A percentile compares a stretch with the other conserved stretches of the same genome.
Conservation (phyloP, 1,140 invertebrate genomes). For the Danaus melanippus region DNA sequence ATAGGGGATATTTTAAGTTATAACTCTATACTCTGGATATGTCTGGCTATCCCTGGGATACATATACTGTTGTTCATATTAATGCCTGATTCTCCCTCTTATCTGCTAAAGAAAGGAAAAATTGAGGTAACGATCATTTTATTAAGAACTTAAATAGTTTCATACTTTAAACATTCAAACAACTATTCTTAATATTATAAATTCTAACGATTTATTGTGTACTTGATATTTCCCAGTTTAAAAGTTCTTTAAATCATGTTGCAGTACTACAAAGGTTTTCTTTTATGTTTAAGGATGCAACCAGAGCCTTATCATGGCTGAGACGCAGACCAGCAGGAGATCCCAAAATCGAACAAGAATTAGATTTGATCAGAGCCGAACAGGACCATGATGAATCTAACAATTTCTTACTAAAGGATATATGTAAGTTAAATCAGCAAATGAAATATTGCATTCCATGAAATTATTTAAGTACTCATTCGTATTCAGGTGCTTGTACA, state of each 20-base stretch:
- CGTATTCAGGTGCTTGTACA: neutral
- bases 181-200: conserved; percentile 4
- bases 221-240: no score
- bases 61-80: conserved; percentile 46
- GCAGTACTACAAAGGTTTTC: neutral
- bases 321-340: conserved; percentile 16
- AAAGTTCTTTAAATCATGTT: no score
- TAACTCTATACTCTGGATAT: conserved; percentile 45
- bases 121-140: conserved; percentile 33
- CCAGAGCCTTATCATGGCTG: conserved; percentile 26
- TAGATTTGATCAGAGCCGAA: conserved; percentile 23
- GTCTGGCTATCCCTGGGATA: conserved; percentile 39
- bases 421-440: conserved; percentile 22
- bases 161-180: neutral
- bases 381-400: conserved; percentile 22
- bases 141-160: neutral
- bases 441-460: no score
- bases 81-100: conserved; percentile 67
- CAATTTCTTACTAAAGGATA: conserved; percentile 22
- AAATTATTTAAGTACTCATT: neutral
- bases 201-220: conserved; percentile 1
- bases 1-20: conserved; percentile 60
- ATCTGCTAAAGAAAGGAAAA: conserved; percentile 50
- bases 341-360: conserved; percentile 18
- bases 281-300: conserved; percentile 21